A percentile compares a stretch with the other conserved stretches of the same genome.
These are phyloP conservation scores for Neoarius graeffei DNA, from an alignment of 2,113 vertebrate species.

Conservation along the genomic window DNA sequence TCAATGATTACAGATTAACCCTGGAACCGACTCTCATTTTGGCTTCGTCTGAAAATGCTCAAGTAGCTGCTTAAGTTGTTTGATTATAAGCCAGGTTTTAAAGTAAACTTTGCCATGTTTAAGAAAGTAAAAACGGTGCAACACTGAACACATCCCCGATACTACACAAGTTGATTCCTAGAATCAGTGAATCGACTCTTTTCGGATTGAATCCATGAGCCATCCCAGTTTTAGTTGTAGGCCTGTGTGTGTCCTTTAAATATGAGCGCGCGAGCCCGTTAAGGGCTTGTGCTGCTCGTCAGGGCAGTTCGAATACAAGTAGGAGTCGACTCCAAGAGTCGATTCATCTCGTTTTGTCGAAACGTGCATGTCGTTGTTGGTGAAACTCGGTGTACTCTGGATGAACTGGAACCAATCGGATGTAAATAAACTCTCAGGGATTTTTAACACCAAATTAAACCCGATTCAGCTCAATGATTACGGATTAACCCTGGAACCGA, in stretches of 20 bases:
- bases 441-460: not conserved
- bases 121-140: too few relatives aligned
- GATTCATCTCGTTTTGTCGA: not conserved
- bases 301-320: not conserved
- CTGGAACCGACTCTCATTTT: not conserved
- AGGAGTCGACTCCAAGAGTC: not conserved
- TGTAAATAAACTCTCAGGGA: not conserved
- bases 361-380: not conserved
- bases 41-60: not conserved
- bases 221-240: not conserved
- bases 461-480: too few relatives aligned
- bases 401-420: not conserved
- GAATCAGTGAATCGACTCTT: not conserved
- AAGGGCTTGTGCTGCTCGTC: not conserved
- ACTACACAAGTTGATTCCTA: not conserved
- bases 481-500: too few relatives aligned
- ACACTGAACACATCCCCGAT: too few relatives aligned
- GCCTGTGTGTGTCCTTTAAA: conserved; percentile 57
- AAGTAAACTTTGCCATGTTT: not conserved
- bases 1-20: not conserved
- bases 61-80: not conserved
- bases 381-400: not conserved
- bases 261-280: conserved; percentile 53
- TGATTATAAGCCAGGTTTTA: not conserved
- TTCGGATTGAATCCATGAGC: too few relatives aligned